These are phyloP conservation scores for Pegoplata infirma DNA, from an alignment of 2,888 invertebrate species.

Conservation along the genomic window DNA sequence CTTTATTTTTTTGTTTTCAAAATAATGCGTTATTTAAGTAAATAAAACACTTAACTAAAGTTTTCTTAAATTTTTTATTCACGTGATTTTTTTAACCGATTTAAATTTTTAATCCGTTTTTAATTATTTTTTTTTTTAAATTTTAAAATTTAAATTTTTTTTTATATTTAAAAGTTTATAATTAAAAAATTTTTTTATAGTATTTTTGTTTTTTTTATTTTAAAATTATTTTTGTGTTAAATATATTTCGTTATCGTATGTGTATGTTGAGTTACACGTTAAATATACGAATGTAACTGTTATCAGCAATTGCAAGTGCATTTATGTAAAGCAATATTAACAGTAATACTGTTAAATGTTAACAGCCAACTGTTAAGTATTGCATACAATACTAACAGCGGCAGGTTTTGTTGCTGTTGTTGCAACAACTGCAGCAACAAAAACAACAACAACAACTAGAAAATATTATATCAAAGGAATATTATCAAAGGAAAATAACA, in stretches of 20 bases:
- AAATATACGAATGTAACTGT: conserved; percentile 60
- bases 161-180: not conserved
- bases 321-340: conserved; percentile 59
- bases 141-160: not conserved
- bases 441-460: conserved; percentile 3
- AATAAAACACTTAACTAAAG: no score
- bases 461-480: conserved; percentile 43
- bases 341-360: conserved; percentile 53
- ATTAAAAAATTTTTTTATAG: not conserved
- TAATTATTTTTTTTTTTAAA: not conserved
- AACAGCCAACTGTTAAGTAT: conserved; percentile 39
- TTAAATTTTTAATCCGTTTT: no score
- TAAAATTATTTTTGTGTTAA: conserved; percentile 11
- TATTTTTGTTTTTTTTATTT: not conserved
- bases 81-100: no score
- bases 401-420: no score
- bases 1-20: no score
- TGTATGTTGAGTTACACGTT: conserved; percentile 55
- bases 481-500: conserved; percentile 45
- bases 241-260: conserved; percentile 11
- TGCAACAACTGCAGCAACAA: no score
- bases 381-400: conserved; percentile 13
- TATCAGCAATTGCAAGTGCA: conserved; percentile 53
- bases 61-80: no score
- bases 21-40: no score